Conservation (phyloP, 1,140 invertebrate genomes). For the Aradophagus sp. region DNA sequence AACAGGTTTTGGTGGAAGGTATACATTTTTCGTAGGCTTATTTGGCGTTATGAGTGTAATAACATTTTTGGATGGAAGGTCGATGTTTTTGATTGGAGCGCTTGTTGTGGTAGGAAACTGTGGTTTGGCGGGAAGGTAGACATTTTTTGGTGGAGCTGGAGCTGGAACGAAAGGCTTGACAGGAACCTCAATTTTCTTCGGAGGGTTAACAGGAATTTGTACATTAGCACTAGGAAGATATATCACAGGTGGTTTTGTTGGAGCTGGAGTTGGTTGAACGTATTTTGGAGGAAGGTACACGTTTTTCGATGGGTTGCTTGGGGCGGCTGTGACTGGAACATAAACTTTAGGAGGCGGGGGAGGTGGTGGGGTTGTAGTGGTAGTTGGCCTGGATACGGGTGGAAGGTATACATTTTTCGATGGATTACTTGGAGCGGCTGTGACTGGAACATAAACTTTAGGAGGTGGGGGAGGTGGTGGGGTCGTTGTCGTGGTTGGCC, state of each 20-base stretch:
- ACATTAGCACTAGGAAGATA: slow-evolving; percentile 15
- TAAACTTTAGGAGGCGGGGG: slow-evolving; percentile 15
- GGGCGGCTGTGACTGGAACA: slow-evolving; percentile 14
- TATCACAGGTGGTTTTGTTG: slow-evolving; percentile 8
- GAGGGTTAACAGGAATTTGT: not conserved
- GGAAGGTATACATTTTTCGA: slow-evolving; percentile 13
- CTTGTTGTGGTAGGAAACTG: not conserved
- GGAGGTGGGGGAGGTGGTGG: slow-evolving; percentile 6
- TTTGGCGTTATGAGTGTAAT: slow-evolving; percentile 7
- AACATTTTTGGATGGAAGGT: slow-evolving; percentile 15
- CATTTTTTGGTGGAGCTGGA: slow-evolving; percentile 2
- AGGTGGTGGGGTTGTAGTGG: slow-evolving; percentile 1
- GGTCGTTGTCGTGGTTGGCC: not conserved
- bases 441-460: slow-evolving; percentile 16
- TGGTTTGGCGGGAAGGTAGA: slow-evolving; percentile 14
- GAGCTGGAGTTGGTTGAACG: not conserved
- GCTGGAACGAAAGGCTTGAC: slow-evolving; percentile 3
- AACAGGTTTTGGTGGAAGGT: slow-evolving; percentile 3
- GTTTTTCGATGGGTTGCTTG: slow-evolving; percentile 1
- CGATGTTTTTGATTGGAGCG: slow-evolving; percentile 6
- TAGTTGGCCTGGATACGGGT: no score
- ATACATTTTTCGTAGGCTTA: slow-evolving; percentile 11
- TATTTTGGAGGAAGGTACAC: slow-evolving; percentile 18
- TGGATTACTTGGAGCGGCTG: slow-evolving; percentile 6
- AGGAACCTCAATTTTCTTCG: slow-evolving; percentile 2